These are phyloP conservation scores for Tachina lurida DNA, from an alignment of 2,888 invertebrate genomes.

Conservation along the genomic window DNA sequence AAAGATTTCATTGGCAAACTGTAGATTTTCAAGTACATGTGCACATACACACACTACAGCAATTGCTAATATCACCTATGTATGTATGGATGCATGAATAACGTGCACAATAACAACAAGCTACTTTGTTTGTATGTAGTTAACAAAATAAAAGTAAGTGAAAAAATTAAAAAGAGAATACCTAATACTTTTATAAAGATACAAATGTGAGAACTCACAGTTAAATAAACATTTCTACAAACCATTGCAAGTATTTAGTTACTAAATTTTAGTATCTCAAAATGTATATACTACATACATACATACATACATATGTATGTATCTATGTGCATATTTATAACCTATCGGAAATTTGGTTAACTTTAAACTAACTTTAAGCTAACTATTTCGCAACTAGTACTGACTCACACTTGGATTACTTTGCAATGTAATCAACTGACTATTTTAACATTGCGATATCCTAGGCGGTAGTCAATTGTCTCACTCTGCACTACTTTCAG, in stretches of 20 bases:
- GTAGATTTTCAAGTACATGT: background rate
- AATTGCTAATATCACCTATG: conserved; percentile 18
- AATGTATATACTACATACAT: background rate
- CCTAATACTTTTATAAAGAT: conserved; percentile 25
- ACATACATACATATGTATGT: background rate
- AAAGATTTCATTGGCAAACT: background rate
- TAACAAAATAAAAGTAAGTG: conserved; percentile 26
- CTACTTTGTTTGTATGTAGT: conserved; percentile 36
- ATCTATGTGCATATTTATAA: too few species aligned
- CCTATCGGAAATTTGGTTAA: too few species aligned
- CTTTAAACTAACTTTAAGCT: too few species aligned
- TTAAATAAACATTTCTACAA: conserved; percentile 22
- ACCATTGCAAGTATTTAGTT: background rate
- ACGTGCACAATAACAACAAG: conserved; percentile 17
- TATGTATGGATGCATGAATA: background rate
- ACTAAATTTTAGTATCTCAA: too few species aligned
- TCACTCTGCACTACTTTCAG: too few species aligned
- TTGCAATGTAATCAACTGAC: too few species aligned
- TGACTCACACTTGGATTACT: too few species aligned
- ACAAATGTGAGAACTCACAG: conserved; percentile 25
- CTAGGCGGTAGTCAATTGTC: too few species aligned
- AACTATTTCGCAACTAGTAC: too few species aligned
- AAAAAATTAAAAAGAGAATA: conserved; percentile 29
- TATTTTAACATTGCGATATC: too few species aligned
- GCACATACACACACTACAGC: conserved; percentile 12